Base-by-base conservation (phyloP, 2,113 vertebrate species). In the Coturnix japonica region DNA sequence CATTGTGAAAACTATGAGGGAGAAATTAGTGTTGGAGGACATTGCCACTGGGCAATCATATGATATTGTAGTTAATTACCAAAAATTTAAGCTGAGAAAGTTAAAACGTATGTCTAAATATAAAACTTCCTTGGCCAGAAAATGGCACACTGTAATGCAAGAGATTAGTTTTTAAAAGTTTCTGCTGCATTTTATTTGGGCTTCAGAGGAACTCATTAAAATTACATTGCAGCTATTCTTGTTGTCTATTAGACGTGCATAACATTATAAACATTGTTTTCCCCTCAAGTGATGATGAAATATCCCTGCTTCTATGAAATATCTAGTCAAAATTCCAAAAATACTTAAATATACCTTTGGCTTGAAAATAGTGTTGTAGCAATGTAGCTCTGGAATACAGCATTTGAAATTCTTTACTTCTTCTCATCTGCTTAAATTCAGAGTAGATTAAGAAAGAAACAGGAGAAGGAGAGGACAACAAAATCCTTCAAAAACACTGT, bases 381-480 rank as follows among this genome's bases (percentile, higher is more conserved):
- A 17, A 5, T 9, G 25, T 30, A 61, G 4, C 16, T 26, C 22
- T 47, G 30, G 9, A 0, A 0, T 31, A 35, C 2, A 14, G 5
- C 13, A 30, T 28, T 49, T 65, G n/a, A 54, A 31, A 16, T 9
- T 15, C 18, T 17, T 57, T 10, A 7, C 19, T 60, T 69, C 72
- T 65, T 49, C 6, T 77, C 11, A 77, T 78, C 54, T 85, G n/a
- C 77, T 76, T 30, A 72, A 22, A 8, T 2, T 21, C 57, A 39
- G 26, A 72, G n/a, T 39, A 75, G 53, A 14, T 56, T 23, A 78
- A 60, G 65, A 75, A 47, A 53, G 33, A 51, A 67, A 2, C 25
- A 63, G 41, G 6, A 60, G 44, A 69, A 43, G 23, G n/a, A 25
- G n/a, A 76, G 54, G 25, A 44, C 60, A 19, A 30, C 15, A 18